These are phyloP conservation scores for Lepidocolaptes lacrymiger DNA, from an alignment of 2,797 vertebrate species.

Conservation along the genomic window DNA sequence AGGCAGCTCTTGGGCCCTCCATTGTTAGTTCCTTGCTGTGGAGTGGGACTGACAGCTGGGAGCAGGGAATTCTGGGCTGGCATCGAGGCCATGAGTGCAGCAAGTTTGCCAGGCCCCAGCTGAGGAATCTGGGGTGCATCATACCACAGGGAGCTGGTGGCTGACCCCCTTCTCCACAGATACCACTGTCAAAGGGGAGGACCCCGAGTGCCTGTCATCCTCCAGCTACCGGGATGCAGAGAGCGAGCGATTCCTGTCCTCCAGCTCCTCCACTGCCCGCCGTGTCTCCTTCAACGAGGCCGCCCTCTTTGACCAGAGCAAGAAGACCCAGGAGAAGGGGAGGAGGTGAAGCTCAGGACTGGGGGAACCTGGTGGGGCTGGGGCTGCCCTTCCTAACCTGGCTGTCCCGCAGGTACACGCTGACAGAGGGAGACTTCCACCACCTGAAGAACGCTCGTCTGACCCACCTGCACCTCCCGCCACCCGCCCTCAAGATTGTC, in stretches of 20 bases:
- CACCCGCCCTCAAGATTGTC: conserved; percentile 89
- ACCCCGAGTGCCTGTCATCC: conserved; percentile 87
- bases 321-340: conserved; percentile 92
- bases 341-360: conserved; percentile 81
- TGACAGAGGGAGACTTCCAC: conserved; percentile 97
- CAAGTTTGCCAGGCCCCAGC: background rate
- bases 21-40: background rate
- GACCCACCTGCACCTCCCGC: conserved; percentile 89
- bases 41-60: fast-evolving
- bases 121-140: fast-evolving
- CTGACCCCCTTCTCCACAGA: conserved; percentile 74
- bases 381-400: background rate
- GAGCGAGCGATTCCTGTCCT: conserved; percentile 92
- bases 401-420: conserved; percentile 86
- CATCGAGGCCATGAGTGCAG: fast-evolving
- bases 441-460: conserved; percentile 96
- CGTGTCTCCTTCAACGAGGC: conserved; percentile 98
- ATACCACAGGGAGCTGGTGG: fast-evolving
- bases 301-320: conserved; percentile 90
- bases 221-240: conserved; percentile 87
- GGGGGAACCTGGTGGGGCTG: fast-evolving
- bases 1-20: background rate
- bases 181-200: conserved; percentile 90
- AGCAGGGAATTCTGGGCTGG: background rate
- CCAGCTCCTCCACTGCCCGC: conserved; percentile 87